phyloP scores from a whole-genome alignment of 2,888 invertebrate species.

The Ellobium chinense region DNA sequence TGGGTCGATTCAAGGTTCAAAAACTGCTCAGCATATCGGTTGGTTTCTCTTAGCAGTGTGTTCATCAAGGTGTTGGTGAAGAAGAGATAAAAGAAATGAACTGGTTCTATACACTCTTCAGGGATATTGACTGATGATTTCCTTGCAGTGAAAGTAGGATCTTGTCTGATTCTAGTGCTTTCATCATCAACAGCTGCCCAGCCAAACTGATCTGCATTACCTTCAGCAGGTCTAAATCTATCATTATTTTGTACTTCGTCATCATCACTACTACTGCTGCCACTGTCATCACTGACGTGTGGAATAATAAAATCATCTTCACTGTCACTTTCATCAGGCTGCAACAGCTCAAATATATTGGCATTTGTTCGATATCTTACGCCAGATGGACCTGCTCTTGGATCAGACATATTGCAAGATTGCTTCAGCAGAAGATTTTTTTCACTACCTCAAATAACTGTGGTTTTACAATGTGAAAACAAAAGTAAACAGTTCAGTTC shows the following conservation, averaged over 20 bases:
- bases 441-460: neutral
- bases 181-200: neutral
- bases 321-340: neutral
- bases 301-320: neutral
- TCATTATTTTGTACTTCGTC: neutral
- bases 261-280: neutral
- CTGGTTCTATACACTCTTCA: neutral
- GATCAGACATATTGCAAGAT: neutral
- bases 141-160: neutral
- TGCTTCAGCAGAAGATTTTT: neutral
- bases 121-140: too few relatives aligned
- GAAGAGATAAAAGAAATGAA: too few relatives aligned
- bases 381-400: neutral
- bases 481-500: neutral
- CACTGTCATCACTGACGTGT: neutral
- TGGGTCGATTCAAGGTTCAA: neutral
- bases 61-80: too few relatives aligned
- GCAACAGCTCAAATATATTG: neutral
- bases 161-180: neutral
- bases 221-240: neutral
- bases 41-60: conserved; percentile 15
- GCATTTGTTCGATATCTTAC: neutral
- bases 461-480: neutral
- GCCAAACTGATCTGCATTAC: neutral
- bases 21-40: neutral